A percentile compares a stretch with the other conserved stretches of the same genome.
These are phyloP conservation scores for Leptura quadrifasciata DNA, from an alignment of 2,888 invertebrate species.

Conservation along the genomic window DNA sequence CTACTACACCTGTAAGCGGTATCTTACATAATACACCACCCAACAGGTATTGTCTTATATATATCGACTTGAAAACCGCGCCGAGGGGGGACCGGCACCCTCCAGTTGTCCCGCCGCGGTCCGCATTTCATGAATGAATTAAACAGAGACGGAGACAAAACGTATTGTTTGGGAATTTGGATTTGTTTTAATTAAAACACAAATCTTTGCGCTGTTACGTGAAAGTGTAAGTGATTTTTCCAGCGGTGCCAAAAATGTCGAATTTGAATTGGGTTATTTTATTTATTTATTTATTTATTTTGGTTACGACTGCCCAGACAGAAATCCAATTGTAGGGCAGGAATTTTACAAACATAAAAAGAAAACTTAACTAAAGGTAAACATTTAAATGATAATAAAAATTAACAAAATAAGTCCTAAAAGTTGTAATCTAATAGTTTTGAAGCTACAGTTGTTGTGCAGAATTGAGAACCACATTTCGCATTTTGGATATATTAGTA, in stretches of 20 bases:
- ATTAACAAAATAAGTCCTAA: too few relatives aligned
- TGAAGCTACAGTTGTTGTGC: too few relatives aligned
- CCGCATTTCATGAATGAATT: slow-evolving; percentile 32
- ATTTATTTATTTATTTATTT: too few relatives aligned
- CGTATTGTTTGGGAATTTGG: slow-evolving; percentile 32
- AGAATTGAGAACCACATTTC: too few relatives aligned
- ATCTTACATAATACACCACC: slow-evolving; percentile 31
- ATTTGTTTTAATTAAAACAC: slow-evolving; percentile 38
- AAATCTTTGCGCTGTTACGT: slow-evolving; percentile 28
- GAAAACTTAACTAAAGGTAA: too few relatives aligned
- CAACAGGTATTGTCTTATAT: slow-evolving; percentile 34
- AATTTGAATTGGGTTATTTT: neutral
- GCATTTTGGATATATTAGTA: too few relatives aligned
- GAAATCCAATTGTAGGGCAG: too few relatives aligned
- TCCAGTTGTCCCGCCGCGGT: neutral
- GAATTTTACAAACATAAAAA: too few relatives aligned
- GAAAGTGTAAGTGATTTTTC: slow-evolving; percentile 53
- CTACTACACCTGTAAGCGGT: slow-evolving; percentile 3
- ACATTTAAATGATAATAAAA: too few relatives aligned
- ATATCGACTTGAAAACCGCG: slow-evolving; percentile 27
- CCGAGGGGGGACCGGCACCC: slow-evolving; percentile 13
- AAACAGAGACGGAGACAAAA: slow-evolving; percentile 28
- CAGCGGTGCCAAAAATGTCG: slow-evolving; percentile 47
- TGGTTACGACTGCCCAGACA: too few relatives aligned
- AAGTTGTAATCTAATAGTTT: too few relatives aligned